These are phyloP conservation scores for Diorhabda sublineata DNA, from an alignment of 1,140 invertebrate genomes.

Conservation along the genomic window DNA sequence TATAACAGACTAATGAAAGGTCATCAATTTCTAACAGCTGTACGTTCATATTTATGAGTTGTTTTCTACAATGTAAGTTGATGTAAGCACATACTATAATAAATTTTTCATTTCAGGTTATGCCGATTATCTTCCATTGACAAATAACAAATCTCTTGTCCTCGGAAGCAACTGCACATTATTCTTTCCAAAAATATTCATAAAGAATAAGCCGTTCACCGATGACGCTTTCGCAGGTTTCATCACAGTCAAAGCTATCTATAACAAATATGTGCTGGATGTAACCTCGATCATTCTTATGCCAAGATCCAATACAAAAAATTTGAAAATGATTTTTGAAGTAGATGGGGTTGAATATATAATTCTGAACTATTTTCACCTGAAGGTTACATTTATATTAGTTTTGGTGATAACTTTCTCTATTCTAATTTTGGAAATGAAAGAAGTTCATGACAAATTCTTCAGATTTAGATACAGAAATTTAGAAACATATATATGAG, in stretches of 20 bases:
- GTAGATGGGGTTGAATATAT: conserved; percentile 4
- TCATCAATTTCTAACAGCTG: neutral
- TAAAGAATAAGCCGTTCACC: neutral
- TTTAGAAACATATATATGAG: neutral
- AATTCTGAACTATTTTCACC: neutral
- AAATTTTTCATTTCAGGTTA: neutral
- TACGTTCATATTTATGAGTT: neutral
- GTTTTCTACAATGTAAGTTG: neutral
- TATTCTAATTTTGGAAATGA: neutral
- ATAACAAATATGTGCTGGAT: neutral
- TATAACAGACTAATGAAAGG: neutral
- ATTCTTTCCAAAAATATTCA: neutral
- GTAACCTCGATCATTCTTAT: conserved; percentile 3
- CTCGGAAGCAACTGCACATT: neutral
- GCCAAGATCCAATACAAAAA: neutral
- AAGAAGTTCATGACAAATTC: neutral
- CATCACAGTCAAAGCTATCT: neutral
- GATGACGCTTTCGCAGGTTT: neutral
- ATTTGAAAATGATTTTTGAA: neutral
- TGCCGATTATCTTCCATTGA: neutral
- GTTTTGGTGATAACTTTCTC: neutral
- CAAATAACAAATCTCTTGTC: neutral
- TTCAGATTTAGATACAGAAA: neutral
- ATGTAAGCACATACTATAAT: neutral
- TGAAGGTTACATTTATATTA: neutral